These are phyloP conservation scores for Tethya wilhelma DNA, from an alignment of 37 sponge, comb jelly and placozoan species.

Conservation along the genomic window DNA sequence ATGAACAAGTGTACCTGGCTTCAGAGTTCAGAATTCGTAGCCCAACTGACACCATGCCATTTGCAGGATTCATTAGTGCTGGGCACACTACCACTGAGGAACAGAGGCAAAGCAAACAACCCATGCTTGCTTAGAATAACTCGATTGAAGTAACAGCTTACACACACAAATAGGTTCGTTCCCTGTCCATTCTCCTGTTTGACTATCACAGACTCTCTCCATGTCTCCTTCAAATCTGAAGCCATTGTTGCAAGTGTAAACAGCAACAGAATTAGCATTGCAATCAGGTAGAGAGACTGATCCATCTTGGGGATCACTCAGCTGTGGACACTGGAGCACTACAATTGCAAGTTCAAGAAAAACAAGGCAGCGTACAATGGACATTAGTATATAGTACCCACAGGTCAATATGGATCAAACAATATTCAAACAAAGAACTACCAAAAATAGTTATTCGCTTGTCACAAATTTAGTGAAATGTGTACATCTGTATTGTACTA, in stretches of 20 bases:
- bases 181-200: conserved; percentile 12
- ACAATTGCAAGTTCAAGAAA: not conserved
- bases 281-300: not conserved
- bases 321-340: conserved; percentile 1
- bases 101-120: not conserved
- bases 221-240: not conserved
- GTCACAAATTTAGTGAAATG: too few relatives aligned
- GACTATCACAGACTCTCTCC: not conserved
- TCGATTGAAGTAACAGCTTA: not conserved
- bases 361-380: not conserved
- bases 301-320: conserved; percentile 9
- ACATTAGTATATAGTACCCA: not conserved
- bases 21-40: not conserved
- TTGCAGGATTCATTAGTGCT: not conserved
- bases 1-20: not conserved
- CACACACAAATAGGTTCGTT: conserved; percentile 1
- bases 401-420: not conserved
- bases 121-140: not conserved
- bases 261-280: not conserved
- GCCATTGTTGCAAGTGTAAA: conserved; percentile 7
- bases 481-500: too few relatives aligned
- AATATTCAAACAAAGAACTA: not conserved
- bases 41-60: conserved; percentile 2
- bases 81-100: not conserved
- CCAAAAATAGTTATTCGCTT: not conserved